A percentile compares a stretch with the other conserved stretches of the same genome.
These are phyloP conservation scores for Raja brachyura DNA, from an alignment of 2,113 vertebrate genomes.

Conservation along the genomic window DNA sequence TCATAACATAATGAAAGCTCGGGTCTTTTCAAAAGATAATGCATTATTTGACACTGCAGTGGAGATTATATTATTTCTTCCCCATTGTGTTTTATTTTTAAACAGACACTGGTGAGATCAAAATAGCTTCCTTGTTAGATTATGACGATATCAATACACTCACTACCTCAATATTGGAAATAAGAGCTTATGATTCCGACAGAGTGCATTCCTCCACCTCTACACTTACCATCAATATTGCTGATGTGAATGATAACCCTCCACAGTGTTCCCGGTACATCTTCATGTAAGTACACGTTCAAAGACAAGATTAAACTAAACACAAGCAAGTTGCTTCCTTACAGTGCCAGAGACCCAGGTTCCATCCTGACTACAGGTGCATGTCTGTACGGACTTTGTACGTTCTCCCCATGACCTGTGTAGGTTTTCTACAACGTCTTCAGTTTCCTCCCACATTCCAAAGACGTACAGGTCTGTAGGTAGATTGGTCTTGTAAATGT, in stretches of 20 bases:
- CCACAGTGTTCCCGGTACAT: constrained; percentile 13
- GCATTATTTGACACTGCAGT: neutral
- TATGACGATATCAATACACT: neutral
- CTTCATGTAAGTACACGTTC: neutral
- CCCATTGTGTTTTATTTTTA: neutral
- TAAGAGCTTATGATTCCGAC: constrained; percentile 27
- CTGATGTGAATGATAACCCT: constrained; percentile 19
- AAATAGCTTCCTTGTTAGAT: neutral
- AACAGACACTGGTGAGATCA: constrained; percentile 17
- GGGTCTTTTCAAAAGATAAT: neutral
- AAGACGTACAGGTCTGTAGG: too few relatives aligned
- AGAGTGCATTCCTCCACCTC: constrained; percentile 27
- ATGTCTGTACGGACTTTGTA: too few relatives aligned
- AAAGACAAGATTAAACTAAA: too few relatives aligned
- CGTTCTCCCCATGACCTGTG: too few relatives aligned
- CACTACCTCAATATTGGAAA: neutral
- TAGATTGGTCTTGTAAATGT: too few relatives aligned
- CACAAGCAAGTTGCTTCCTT: too few relatives aligned
- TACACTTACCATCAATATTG: constrained; percentile 7
- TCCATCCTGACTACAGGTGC: too few relatives aligned
- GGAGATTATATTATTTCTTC: neutral
- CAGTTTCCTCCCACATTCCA: too few relatives aligned
- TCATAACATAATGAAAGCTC: neutral
- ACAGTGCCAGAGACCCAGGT: too few relatives aligned
- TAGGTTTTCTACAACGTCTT: too few relatives aligned